These are phyloP conservation scores for Sepioteuthis lessoniana DNA, from an alignment of 2,888 invertebrate genomes.

Conservation along the genomic window DNA sequence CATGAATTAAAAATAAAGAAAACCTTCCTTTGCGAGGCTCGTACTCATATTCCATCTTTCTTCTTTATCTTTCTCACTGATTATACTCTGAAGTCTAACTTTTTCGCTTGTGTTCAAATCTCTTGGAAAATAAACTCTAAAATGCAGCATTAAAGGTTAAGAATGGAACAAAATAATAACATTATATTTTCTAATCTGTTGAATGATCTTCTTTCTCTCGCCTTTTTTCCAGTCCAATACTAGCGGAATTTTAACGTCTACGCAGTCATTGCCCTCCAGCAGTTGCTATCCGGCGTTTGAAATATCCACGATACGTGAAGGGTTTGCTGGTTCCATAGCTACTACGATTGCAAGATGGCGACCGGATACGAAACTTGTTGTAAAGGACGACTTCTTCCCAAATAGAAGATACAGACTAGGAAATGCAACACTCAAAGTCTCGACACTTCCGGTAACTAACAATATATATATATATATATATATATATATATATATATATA, in stretches of 20 bases:
- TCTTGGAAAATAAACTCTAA: too few relatives aligned
- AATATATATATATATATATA: background rate
- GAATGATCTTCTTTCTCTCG: background rate
- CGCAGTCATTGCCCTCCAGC: background rate
- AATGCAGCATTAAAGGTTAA: too few relatives aligned
- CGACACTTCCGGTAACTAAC: slow-evolving; percentile 13
- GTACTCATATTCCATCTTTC: too few relatives aligned
- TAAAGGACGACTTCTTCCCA: background rate
- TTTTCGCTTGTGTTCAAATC: too few relatives aligned
- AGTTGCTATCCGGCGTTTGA: slow-evolving; percentile 37
- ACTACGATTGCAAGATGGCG: background rate
- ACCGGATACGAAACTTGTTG: background rate
- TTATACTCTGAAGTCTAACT: too few relatives aligned
- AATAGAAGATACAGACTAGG: slow-evolving; percentile 8
- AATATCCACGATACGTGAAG: background rate
- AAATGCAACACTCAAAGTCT: background rate
- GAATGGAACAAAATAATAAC: too few relatives aligned
- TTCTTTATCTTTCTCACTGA: too few relatives aligned
- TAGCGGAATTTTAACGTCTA: background rate
- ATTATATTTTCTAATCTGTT: background rate
- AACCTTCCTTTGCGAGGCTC: too few relatives aligned
- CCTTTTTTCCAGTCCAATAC: background rate
- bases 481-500: background rate
- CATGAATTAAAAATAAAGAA: too few relatives aligned
- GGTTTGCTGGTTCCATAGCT: background rate